Evolutionary conservation across 2,797 vertebrate genomes (phyloP), one percentile per base, ranked within the genome.

Genomic region (Coregonus ussuriensis): DNA sequence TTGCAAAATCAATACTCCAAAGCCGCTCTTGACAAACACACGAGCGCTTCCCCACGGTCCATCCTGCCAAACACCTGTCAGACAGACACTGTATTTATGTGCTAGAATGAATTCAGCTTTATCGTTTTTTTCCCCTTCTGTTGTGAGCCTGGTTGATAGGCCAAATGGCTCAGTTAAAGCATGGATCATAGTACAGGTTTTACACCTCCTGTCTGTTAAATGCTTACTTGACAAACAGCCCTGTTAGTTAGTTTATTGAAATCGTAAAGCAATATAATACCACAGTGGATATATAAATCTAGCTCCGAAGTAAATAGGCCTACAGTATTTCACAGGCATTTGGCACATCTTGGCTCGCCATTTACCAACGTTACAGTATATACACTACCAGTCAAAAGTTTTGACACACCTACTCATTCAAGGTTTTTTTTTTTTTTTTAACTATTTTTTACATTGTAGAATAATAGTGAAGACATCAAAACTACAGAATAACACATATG

Each of bases 1-100:
- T 92, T 89, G 80, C 88, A 90, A 91, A 93, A 94, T 91, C 89
- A 92, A 91, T 92, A 89, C 87, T 90, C 79, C 81, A 85, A 83
- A 82, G 82, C 85, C 81, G 72, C 69, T 63, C 84, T 84, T 85
- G 84, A 89, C 86, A 86, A 89, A 88, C 84, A 87, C 74, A 74
- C 16, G 62, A 79, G 78, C 81, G 80, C 81, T 81, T 84, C 84
- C 84, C 85, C 66, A 5, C 0, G n/a, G 15, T 59, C 54, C 54
- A 59, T 76, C 74, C 81, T 83, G 87, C 88, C 91, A 92, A 91
- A 86, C 85, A 77, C 81, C 47, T 33, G 74, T 84, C 85, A 82
- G 77, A 72, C 85, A 82, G 76, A 72, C 69, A 72, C 78, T 75
- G 74, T 80, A 86, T 86, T 88, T 86, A 85, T 86, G 80, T 63